Conservation (phyloP, 2,888 invertebrate species). For the Caenorhabditis plicata region DNA sequence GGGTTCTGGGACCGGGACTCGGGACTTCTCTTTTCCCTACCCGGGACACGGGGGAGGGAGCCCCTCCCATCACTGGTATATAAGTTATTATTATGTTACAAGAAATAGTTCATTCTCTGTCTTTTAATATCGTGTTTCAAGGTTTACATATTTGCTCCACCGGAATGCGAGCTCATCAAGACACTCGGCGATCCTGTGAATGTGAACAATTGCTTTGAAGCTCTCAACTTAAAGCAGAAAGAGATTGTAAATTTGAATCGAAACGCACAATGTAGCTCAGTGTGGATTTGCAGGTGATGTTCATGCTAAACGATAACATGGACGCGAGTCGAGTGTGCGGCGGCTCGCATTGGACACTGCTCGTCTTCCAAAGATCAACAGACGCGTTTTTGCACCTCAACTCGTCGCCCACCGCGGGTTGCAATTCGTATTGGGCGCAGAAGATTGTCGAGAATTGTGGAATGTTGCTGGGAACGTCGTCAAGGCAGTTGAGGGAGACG, state of each 20-base stretch:
- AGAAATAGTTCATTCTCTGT: no score
- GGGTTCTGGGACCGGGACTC: no score
- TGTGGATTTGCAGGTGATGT: slow-evolving; percentile 25
- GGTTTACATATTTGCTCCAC: slow-evolving; percentile 20
- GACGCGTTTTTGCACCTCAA: slow-evolving; percentile 30
- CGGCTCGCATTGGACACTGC: slow-evolving; percentile 41
- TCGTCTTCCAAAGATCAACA: slow-evolving; percentile 20
- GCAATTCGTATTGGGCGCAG: background rate
- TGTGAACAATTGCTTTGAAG: no score
- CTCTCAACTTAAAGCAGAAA: no score
- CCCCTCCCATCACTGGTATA: no score
- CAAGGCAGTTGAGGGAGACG: background rate
- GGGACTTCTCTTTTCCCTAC: no score
- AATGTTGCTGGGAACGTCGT: no score
- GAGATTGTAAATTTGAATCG: no score
- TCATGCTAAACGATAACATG: slow-evolving; percentile 39
- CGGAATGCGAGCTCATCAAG: slow-evolving; percentile 23
- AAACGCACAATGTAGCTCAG: no score
- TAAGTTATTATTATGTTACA: no score
- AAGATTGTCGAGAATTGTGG: background rate
- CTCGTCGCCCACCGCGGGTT: background rate
- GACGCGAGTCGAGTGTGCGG: slow-evolving; percentile 18
- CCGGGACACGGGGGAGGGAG: no score
- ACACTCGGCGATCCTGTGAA: background rate
- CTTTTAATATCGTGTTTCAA: background rate